Percentiles rank a stretch among this genome's conserved stretches.
These are phyloP conservation scores for Deladenus siricidicola DNA, from an alignment of 2,888 invertebrate species.

Conservation along the genomic window DNA sequence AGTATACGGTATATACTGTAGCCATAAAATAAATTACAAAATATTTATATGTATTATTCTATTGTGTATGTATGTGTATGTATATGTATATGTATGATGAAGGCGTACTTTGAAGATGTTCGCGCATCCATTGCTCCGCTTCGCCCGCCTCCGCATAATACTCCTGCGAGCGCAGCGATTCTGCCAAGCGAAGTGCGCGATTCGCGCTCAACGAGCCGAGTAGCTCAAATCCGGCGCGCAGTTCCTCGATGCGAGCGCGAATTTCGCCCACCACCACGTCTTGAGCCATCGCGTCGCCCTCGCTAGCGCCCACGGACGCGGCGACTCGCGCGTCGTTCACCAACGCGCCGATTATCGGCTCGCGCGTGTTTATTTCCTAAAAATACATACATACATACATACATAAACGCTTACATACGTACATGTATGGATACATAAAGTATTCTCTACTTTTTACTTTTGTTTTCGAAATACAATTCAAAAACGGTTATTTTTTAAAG, in stretches of 20 bases:
- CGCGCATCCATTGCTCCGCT: conserved; percentile 76
- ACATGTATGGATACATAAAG: too few relatives aligned
- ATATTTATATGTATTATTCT: too few relatives aligned
- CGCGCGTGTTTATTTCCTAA: conserved; percentile 38
- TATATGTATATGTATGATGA: too few relatives aligned
- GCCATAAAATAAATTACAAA: too few relatives aligned
- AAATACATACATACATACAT: too few relatives aligned
- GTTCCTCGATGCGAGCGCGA: conserved; percentile 63
- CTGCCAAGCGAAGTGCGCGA: conserved; percentile 26
- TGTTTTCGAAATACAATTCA: too few relatives aligned
- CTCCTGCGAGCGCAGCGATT: conserved; percentile 64
- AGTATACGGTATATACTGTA: too few relatives aligned
- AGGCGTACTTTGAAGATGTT: conserved; percentile 47
- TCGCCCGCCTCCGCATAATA: conserved; percentile 82
- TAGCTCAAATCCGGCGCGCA: conserved; percentile 54
- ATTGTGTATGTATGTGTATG: too few relatives aligned
- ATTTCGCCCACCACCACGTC: conserved; percentile 73
- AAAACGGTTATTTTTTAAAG: too few relatives aligned
- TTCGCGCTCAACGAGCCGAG: conserved; percentile 13
- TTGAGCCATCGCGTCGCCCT: background rate
- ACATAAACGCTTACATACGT: too few relatives aligned
- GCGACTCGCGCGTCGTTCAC: conserved; percentile 21
- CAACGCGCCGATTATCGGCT: conserved; percentile 35
- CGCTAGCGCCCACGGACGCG: conserved; percentile 20
- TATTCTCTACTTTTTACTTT: too few relatives aligned